phyloP scores from a whole-genome alignment of 1,140 invertebrate genomes.

The Drosophila trapezifrons region DNA sequence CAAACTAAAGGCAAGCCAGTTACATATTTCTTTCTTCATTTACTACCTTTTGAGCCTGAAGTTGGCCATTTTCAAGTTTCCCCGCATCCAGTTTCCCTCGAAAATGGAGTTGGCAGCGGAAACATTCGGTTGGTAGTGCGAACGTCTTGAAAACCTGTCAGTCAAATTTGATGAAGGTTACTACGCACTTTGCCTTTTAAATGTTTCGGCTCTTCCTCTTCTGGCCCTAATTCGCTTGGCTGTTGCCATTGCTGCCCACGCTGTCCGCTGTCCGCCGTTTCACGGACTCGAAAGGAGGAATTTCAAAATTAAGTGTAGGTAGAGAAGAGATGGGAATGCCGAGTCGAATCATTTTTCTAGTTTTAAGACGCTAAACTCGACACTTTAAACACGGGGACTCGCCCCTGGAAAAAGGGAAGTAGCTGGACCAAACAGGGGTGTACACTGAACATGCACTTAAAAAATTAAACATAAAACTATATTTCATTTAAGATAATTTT shows the following conservation, averaged over 20 bases:
- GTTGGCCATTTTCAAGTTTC: constrained; percentile 1
- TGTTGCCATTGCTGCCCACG: constrained; percentile 33
- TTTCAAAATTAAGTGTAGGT: constrained; percentile 58
- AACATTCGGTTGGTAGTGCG: constrained; percentile 71
- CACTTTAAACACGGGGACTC: constrained; percentile 71
- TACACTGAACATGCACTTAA: not conserved
- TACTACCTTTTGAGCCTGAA: not conserved
- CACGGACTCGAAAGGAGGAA: constrained; percentile 19
- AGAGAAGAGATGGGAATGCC: constrained; percentile 9
- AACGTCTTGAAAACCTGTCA: constrained; percentile 84
- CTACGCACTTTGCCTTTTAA: constrained; percentile 73
- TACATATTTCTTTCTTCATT: not conserved
- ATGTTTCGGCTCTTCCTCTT: constrained; percentile 30
- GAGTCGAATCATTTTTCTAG: constrained; percentile 67
- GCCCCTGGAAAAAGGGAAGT: constrained; percentile 29
- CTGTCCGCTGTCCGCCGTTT: constrained; percentile 26
- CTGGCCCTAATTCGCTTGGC: constrained; percentile 45
- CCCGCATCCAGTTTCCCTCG: not conserved
- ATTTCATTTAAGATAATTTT: too few species aligned
- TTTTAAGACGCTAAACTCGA: constrained; percentile 71
- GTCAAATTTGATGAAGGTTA: constrained; percentile 83
- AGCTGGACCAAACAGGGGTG: constrained; percentile 3
- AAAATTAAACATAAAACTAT: not conserved
- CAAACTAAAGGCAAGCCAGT: not conserved
- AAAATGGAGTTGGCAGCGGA: constrained; percentile 58